phyloP scores from a whole-genome alignment of 2,888 invertebrate genomes.

The Phengaris alcon region DNA sequence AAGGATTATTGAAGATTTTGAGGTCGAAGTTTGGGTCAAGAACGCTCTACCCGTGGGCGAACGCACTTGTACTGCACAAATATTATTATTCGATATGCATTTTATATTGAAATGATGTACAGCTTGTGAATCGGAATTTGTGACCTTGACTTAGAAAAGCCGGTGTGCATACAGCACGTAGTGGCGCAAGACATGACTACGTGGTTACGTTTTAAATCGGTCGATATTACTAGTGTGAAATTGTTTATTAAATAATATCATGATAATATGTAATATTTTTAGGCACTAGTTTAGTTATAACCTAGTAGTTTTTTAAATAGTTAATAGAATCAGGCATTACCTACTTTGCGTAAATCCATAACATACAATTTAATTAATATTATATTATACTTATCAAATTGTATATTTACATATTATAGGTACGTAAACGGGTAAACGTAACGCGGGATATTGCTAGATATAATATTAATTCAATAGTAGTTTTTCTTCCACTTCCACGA shows the following conservation, averaged over 20 bases:
- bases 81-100: constrained; percentile 28
- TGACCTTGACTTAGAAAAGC: constrained; percentile 27
- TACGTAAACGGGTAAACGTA: too few species aligned
- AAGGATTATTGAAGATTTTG: not conserved
- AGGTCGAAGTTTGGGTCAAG: not conserved
- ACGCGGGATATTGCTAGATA: too few species aligned
- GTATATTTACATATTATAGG: too few species aligned
- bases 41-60: not conserved
- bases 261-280: too few species aligned
- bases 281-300: too few species aligned
- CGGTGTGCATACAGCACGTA: constrained; percentile 12
- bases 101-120: constrained; percentile 26
- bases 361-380: too few species aligned
- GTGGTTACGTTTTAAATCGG: constrained; percentile 26
- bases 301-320: too few species aligned
- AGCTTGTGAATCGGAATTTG: constrained; percentile 21
- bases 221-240: not conserved
- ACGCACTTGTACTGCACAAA: not conserved
- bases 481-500: too few species aligned
- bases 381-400: too few species aligned
- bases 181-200: constrained; percentile 13
- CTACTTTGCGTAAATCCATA: too few species aligned
- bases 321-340: too few species aligned
- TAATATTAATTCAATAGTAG: too few species aligned
- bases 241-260: not conserved